Evolutionary conservation across 1,140 invertebrate genomes (phyloP).

Genomic region (Dreissena rostriformis): DNA sequence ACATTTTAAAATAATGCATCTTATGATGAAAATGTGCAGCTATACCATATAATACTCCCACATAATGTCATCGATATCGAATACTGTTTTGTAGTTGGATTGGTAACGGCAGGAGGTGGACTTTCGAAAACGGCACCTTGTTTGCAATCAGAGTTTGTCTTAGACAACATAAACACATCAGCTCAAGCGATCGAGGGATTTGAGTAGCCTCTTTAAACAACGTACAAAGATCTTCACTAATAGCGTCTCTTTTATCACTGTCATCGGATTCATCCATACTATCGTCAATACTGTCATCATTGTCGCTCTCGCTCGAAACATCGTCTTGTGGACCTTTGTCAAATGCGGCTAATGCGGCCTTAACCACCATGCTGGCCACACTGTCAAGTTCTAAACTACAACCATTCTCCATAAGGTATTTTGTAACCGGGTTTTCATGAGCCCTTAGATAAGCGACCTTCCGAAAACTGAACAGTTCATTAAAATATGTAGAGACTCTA

Average conservation of each 20-base stretch:
- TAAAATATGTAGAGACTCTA: neutral
- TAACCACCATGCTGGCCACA: neutral
- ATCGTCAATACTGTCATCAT: constrained; percentile 22
- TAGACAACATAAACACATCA: no score
- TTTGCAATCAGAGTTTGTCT: no score
- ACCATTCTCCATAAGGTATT: constrained; percentile 38
- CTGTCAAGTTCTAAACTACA: constrained; percentile 2
- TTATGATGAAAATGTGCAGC: no score
- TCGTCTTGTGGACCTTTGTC: neutral
- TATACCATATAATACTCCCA: no score
- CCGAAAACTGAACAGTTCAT: neutral
- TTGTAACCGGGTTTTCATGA: constrained; percentile 15
- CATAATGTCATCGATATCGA: no score
- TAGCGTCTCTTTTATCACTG: constrained; percentile 19
- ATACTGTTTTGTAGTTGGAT: no score
- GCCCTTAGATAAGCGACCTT: constrained; percentile 9
- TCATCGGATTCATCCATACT: neutral
- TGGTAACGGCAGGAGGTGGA: no score
- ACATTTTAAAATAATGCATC: no score
- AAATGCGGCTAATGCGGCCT: neutral
- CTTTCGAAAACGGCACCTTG: no score
- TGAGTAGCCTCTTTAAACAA: no score
- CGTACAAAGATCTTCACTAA: no score
- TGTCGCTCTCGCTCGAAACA: neutral
- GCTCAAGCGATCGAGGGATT: no score